Evolutionary conservation across 2,797 vertebrate species (phyloP).

Genomic region (Etheostoma perlongum): DNA sequence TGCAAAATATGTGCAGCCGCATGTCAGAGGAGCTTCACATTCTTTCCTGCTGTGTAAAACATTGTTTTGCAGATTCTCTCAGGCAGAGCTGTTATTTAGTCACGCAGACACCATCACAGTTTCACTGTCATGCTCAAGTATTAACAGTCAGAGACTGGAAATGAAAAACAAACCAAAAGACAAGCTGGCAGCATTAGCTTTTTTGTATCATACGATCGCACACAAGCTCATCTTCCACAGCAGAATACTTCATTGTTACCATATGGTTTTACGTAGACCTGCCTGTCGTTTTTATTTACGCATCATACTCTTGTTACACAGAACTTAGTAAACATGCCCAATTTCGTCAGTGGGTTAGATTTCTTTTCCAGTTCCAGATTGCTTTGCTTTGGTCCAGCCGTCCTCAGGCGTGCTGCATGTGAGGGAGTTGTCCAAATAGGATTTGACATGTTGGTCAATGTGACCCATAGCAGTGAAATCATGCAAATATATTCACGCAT

Average conservation of each 20-base stretch:
- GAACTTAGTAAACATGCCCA: slow-evolving; percentile 53
- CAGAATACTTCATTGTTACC: slow-evolving; percentile 38
- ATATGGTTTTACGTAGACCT: slow-evolving; percentile 60
- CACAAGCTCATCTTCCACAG: slow-evolving; percentile 14
- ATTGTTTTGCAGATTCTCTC: slow-evolving; percentile 12
- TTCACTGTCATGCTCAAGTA: slow-evolving; percentile 20
- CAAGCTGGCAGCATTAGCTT: slow-evolving; percentile 10
- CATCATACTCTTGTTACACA: slow-evolving; percentile 44
- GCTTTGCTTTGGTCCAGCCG: slow-evolving; percentile 23
- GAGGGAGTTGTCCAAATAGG: slow-evolving; percentile 22
- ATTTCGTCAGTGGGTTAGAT: slow-evolving; percentile 22
- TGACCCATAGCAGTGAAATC: slow-evolving; percentile 18
- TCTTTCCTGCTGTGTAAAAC: slow-evolving; percentile 40
- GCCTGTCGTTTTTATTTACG: slow-evolving; percentile 55
- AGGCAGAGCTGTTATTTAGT: slow-evolving; percentile 34
- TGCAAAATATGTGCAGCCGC: slow-evolving; percentile 36
- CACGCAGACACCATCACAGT: slow-evolving; percentile 42
- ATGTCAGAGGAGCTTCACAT: slow-evolving; percentile 29
- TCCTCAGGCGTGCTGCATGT: slow-evolving; percentile 3
- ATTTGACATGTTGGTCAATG: slow-evolving; percentile 37
- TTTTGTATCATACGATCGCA: slow-evolving; percentile 14
- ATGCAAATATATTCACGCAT: slow-evolving; percentile 39
- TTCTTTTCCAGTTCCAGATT: slow-evolving; percentile 28
- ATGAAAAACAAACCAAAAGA: slow-evolving; percentile 35
- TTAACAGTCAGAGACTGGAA: slow-evolving; percentile 23